Percentiles rank a stretch among this genome's conserved stretches.
Evolutionary conservation across 2,797 vertebrate species (phyloP).

Genomic region (Parauchenoglanis ngamensis): DNA sequence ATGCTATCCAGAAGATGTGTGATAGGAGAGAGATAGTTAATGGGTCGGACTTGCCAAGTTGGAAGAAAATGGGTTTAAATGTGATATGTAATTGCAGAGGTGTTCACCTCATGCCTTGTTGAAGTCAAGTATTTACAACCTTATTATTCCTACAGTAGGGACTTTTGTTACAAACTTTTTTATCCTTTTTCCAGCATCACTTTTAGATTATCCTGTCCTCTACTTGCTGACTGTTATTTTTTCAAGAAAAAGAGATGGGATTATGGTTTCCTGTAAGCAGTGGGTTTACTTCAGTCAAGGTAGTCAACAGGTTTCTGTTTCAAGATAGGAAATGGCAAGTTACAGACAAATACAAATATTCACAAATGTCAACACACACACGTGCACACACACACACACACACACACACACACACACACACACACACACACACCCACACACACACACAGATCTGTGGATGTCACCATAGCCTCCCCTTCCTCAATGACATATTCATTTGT

Average conservation of each 20-base stretch:
- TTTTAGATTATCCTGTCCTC: background rate
- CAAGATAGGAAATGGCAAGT: background rate
- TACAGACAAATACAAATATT: background rate
- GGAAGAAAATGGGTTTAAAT: background rate
- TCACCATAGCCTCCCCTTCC: slow-evolving; percentile 11
- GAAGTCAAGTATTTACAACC: background rate
- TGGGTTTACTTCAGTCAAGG: background rate
- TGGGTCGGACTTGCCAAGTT: background rate
- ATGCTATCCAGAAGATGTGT: background rate
- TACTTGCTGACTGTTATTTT: background rate
- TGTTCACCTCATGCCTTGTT: background rate
- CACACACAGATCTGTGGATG: slow-evolving; percentile 1
- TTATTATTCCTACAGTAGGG: background rate
- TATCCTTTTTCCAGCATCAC: background rate
- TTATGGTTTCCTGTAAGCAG: slow-evolving; percentile 22
- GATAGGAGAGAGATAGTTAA: background rate
- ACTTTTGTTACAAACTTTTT: background rate
- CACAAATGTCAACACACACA: background rate
- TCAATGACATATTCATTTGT: slow-evolving; percentile 42
- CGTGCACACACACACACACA: background rate
- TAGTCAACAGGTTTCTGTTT: background rate
- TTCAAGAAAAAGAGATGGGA: slow-evolving; percentile 7
- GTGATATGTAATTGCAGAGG: background rate
- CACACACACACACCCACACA: background rate
- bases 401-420: background rate